Evolutionary conservation across 2,797 vertebrate genomes (phyloP).

Genomic region (Pitangus sulphuratus): DNA sequence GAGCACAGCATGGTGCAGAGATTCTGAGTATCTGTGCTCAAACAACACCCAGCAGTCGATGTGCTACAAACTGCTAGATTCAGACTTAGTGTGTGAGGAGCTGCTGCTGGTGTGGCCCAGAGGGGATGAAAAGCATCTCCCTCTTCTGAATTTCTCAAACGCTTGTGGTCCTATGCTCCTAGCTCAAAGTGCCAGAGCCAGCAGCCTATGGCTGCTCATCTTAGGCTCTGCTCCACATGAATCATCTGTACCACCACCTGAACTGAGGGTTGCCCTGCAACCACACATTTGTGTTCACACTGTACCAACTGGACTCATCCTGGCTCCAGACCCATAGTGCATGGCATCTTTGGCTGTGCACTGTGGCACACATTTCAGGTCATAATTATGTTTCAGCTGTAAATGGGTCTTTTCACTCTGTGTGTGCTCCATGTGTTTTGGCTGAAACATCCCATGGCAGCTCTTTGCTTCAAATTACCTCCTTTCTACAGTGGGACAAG

Average conservation of each 20-base stretch:
- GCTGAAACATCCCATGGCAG: not conserved
- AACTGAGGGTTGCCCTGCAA: not conserved
- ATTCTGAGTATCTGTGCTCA: not conserved
- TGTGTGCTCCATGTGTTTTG: not conserved
- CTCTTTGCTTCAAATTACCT: not conserved
- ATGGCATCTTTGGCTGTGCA: not conserved
- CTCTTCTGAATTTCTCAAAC: not conserved
- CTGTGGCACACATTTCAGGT: not conserved
- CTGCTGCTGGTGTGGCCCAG: not conserved
- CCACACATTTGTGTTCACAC: fast-evolving
- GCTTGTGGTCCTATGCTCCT: not conserved
- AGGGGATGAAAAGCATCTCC: not conserved
- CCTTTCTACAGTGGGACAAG: not conserved
- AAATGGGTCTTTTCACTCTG: not conserved
- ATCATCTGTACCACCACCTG: fast-evolving
- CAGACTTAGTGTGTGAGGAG: not conserved
- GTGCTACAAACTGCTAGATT: not conserved
- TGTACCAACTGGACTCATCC: not conserved
- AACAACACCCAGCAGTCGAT: fast-evolving
- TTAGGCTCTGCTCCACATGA: not conserved
- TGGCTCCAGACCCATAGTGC: not conserved
- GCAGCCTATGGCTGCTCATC: not conserved
- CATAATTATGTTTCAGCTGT: not conserved
- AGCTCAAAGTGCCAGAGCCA: not conserved
- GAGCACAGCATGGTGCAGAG: not conserved